Percentiles rank a stretch among this genome's conserved stretches.
phyloP scores from a whole-genome alignment of 2,888 invertebrate genomes.

The Incurvaria masculella region DNA sequence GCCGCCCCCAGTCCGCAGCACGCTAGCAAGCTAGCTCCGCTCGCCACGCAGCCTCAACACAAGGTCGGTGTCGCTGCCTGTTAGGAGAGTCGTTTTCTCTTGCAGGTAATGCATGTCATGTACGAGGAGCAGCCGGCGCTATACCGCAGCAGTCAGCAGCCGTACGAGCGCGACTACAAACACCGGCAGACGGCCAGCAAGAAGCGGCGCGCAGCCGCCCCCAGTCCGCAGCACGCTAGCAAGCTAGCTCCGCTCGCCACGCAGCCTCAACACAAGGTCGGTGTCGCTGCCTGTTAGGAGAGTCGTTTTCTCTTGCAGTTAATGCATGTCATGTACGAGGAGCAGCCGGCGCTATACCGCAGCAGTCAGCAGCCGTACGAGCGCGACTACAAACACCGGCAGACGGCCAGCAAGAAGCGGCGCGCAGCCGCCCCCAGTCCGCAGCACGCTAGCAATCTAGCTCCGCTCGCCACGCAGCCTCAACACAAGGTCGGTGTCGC shows the following conservation, averaged over 20 bases:
- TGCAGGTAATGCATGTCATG: slow-evolving; percentile 84
- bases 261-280: too few species aligned
- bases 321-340: slow-evolving; percentile 86
- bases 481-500: too few species aligned
- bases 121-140: slow-evolving; percentile 60
- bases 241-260: too few species aligned
- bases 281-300: too few species aligned
- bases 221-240: slow-evolving; percentile 20
- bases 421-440: slow-evolving; percentile 37
- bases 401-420: slow-evolving; percentile 45
- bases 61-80: too few species aligned
- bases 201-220: slow-evolving; percentile 45
- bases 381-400: slow-evolving; percentile 31
- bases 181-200: too few species aligned
- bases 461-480: too few species aligned
- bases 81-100: too few species aligned
- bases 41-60: neutral
- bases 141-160: slow-evolving; percentile 47
- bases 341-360: slow-evolving; percentile 47
- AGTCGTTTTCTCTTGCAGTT: slow-evolving; percentile 57
- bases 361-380: slow-evolving; percentile 38
- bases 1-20: slow-evolving; percentile 24
- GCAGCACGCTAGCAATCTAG: too few species aligned
- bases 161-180: slow-evolving; percentile 28
- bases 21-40: neutral